Evolutionary conservation across 2,888 invertebrate species (phyloP), one percentile per base, ranked within the genome.

Genomic region (Patella depressa): DNA sequence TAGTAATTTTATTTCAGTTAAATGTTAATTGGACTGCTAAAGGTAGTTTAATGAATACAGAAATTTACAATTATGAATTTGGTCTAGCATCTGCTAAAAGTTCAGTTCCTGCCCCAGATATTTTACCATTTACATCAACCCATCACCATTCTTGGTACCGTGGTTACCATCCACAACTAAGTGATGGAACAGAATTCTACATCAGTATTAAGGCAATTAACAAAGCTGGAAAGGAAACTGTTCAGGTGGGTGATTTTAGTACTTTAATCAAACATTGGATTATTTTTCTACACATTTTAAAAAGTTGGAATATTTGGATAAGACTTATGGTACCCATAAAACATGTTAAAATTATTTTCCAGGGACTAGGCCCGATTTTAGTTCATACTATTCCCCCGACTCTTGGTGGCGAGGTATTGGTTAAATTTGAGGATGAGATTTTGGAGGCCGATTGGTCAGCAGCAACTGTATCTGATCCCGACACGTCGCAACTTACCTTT

Each of bases 151-250:
- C 80, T 14, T 77, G 80, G 71, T 79, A 80, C 76, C 78, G 79
- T 45, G 70, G 82, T 9, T 76, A 80, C 54, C 82, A 87, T 69
- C 82, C 84, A 2, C 80, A 81, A 73, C 74, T 88, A n/a, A 81
- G 79, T 53, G 83, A 85, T 54, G 87, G 85, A 1, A 73, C 80
- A 17, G 73, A 75, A 57, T 87, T 88, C 78, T 85, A 81, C 72
- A 81, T 87, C 24, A 72, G 83, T 24, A 78, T 87, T 69, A 85
- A 83, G 72, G 83, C 86, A 17, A 82, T 82, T 19, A 85, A 86
- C 73, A 85, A 80, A 75, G 82, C 86, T 5, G 80, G 77, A 9
- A 70, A 81, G 34, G 73, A 78, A 34, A 75, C 77, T 19, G 71
- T 78, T 29, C 78, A 78, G 82, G 85, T 84, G 3, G 45, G 45